Evolutionary conservation across 2,113 vertebrate genomes (phyloP).

Genomic region (Bujurquina vittata): DNA sequence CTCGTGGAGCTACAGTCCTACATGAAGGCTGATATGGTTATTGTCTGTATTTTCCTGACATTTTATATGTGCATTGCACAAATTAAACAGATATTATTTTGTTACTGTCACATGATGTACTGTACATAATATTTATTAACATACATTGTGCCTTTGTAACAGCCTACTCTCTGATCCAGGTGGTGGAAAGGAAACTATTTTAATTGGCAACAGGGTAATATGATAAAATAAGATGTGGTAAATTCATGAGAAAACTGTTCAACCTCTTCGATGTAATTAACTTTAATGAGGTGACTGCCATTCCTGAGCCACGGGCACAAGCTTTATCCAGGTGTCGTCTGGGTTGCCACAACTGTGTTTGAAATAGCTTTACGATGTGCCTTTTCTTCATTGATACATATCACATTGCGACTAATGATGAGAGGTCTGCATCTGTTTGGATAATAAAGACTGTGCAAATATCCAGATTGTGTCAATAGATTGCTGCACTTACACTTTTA

Average conservation of each 20-base stretch:
- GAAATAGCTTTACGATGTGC: slow-evolving; percentile 55
- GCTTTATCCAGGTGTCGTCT: slow-evolving; percentile 45
- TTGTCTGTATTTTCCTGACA: slow-evolving; percentile 46
- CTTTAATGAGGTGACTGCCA: slow-evolving; percentile 51
- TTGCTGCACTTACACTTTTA: neutral
- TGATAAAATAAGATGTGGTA: neutral
- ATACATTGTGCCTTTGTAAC: slow-evolving; percentile 63
- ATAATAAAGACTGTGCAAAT: slow-evolving; percentile 51
- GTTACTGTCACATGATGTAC: slow-evolving; percentile 42
- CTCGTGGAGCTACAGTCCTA: slow-evolving; percentile 17
- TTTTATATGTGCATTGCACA: slow-evolving; percentile 63
- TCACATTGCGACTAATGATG: slow-evolving; percentile 30
- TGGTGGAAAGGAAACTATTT: slow-evolving; percentile 37
- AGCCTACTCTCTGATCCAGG: slow-evolving; percentile 31
- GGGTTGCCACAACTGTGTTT: slow-evolving; percentile 53
- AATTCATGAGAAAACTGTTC: slow-evolving; percentile 9
- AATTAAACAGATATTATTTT: slow-evolving; percentile 63
- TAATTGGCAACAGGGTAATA: slow-evolving; percentile 30
- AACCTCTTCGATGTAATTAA: slow-evolving; percentile 16
- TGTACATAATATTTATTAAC: slow-evolving; percentile 72
- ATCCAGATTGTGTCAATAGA: slow-evolving; percentile 5
- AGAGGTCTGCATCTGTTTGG: slow-evolving; percentile 30
- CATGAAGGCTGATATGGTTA: slow-evolving; percentile 33
- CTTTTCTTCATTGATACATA: slow-evolving; percentile 54
- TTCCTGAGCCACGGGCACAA: slow-evolving; percentile 64